These are phyloP conservation scores for Mobula birostris DNA, from an alignment of 2,113 vertebrate species.

Conservation along the genomic window DNA sequence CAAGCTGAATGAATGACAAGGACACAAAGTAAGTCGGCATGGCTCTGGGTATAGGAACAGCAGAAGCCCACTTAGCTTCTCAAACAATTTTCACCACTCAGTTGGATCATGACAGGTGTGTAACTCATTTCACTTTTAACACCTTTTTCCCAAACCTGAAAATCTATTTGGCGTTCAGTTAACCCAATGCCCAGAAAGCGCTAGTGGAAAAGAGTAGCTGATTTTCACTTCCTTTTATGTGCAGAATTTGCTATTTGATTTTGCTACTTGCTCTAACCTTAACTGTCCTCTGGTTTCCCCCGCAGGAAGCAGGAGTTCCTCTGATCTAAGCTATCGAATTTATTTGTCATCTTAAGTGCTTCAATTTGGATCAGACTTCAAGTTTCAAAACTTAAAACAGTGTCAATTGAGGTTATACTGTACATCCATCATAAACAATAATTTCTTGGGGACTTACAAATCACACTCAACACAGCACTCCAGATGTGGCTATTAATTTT, in stretches of 20 bases:
- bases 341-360: background rate
- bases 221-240: background rate
- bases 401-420: background rate
- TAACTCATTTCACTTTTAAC: background rate
- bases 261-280: background rate
- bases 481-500: background rate
- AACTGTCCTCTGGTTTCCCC: background rate
- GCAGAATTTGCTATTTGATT: background rate
- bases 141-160: background rate
- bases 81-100: background rate
- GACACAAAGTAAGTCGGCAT: background rate
- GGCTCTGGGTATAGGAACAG: background rate
- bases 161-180: background rate
- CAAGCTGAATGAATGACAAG: background rate
- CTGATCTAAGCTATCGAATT: background rate
- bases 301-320: background rate
- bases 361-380: background rate
- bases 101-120: background rate
- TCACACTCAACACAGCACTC: too few relatives aligned
- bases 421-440: background rate
- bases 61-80: background rate
- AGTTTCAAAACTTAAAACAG: background rate
- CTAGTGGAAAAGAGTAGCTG: background rate
- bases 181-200: background rate
- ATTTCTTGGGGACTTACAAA: too few relatives aligned